Evolutionary conservation across 2,888 invertebrate species (phyloP).

Genomic region (Itoplectis maculator): DNA sequence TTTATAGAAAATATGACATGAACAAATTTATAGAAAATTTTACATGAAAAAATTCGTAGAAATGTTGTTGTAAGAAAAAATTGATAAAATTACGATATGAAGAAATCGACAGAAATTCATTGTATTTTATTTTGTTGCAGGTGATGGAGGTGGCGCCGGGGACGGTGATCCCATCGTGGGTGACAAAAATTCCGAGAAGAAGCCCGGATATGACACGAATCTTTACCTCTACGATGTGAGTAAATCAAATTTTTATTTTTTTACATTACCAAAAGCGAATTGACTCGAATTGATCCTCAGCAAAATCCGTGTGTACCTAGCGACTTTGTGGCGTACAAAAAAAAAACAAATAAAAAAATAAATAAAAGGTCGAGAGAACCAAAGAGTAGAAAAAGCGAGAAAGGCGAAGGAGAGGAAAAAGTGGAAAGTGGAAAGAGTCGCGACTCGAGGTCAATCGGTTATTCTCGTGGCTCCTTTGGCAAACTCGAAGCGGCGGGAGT

Average conservation of each 20-base stretch:
- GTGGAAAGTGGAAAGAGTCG: not conserved
- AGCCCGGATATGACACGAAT: constrained; percentile 92
- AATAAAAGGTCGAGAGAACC: constrained; percentile 6
- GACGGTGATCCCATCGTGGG: constrained; percentile 87
- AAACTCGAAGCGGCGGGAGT: constrained; percentile 20
- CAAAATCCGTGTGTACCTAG: not conserved
- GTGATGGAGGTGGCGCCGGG: constrained; percentile 88
- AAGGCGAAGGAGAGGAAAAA: not conserved
- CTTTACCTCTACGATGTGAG: constrained; percentile 94
- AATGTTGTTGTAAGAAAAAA: too few relatives aligned
- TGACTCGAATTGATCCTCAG: not conserved
- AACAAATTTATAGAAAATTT: too few relatives aligned
- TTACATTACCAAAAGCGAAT: too few relatives aligned
- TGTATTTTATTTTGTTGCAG: constrained; percentile 75
- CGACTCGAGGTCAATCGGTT: constrained; percentile 57
- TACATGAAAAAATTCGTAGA: not conserved
- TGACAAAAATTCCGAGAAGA: constrained; percentile 89
- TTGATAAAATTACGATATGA: constrained; percentile 5
- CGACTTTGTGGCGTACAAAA: not conserved
- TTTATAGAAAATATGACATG: too few relatives aligned
- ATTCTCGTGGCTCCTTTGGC: constrained; percentile 41
- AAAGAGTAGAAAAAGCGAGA: not conserved
- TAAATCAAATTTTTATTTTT: too few relatives aligned
- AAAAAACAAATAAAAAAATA: not conserved
- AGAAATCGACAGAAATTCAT: constrained; percentile 2